Evolutionary conservation across 2,113 vertebrate species (phyloP).

Genomic region (Mus musculus): DNA sequence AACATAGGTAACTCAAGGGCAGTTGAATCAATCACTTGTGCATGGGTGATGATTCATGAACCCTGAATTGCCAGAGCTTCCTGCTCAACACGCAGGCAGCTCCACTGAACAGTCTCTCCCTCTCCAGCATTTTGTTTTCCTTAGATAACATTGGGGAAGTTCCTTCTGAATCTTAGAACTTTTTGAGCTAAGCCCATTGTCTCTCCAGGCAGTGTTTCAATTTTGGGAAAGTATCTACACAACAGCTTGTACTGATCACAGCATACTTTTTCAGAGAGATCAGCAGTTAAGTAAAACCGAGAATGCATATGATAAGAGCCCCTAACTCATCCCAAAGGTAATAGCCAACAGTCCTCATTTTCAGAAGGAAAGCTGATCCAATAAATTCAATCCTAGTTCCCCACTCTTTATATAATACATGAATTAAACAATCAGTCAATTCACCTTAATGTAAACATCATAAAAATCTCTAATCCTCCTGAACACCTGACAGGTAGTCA

Average conservation of each 20-base stretch:
- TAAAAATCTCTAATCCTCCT: conserved; percentile 26
- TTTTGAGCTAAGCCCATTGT: background rate
- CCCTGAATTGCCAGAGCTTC: background rate
- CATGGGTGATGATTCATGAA: too few species aligned
- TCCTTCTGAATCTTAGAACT: background rate
- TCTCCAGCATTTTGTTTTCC: background rate
- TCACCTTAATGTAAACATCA: background rate
- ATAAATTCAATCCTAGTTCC: background rate
- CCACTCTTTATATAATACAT: background rate
- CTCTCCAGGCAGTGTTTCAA: background rate
- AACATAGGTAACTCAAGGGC: background rate
- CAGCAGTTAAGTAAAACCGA: background rate
- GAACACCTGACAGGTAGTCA: background rate
- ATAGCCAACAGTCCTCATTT: background rate
- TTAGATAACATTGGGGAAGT: background rate
- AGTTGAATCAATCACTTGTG: background rate
- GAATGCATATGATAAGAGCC: background rate
- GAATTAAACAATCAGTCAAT: conserved; percentile 16
- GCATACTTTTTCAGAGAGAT: background rate
- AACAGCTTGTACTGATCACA: background rate
- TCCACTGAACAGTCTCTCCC: background rate
- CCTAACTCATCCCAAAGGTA: background rate
- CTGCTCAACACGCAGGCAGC: background rate
- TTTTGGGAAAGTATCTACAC: background rate
- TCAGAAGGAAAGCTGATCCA: background rate